Base-by-base conservation (phyloP, 2,797 vertebrate genomes). In the Oreochromis mossambicus region DNA sequence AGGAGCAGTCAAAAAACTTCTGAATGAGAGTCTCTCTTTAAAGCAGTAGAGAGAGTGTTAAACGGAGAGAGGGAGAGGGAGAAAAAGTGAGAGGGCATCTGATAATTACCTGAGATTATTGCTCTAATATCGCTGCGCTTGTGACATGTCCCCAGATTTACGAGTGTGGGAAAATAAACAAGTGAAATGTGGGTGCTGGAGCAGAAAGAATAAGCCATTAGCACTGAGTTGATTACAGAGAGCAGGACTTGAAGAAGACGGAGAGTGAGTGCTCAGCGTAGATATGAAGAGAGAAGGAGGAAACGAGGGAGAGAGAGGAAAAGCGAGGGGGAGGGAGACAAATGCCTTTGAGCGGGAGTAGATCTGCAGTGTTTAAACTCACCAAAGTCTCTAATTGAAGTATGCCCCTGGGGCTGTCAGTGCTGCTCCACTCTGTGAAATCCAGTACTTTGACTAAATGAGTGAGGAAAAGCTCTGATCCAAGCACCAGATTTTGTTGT, bases 61-160 rank as follows among this genome's bases (percentile, higher is more conserved):
- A 84, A 75, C 6, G 8, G 81, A 78, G 32, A 32, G 79, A 32
- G 77, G 14, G 75, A 24, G 76, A 21, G 77, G 58, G 81, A 81
- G 87, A 96, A 96, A 95, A 96, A 96, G 95, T 95, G 88, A 82
- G 88, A 89, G 92, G 93, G 94, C 91, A 96, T 95, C 94, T 97
- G 97, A 98, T 99, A 99, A 99, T 99, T 98, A 98, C 98, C 98
- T 98, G 97, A 98, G 98, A 99, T 98, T 98, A 99, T 98, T 98
- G 96, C 96, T 96, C 97, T 98, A 99, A 99, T 98, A 98, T 98
- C 97, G 96, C 97, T 95, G 97, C 95, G 97, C 97, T 97, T 97
- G 95, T 97, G 98, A 98, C 97, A 97, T 95, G 96, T 94, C 96
- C 95, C 96, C 97, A 98, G 97, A 99, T 99, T 98, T 98, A 98